Percentiles rank a stretch among this genome's conserved stretches.
These are phyloP conservation scores for Onychostoma macrolepis DNA, from an alignment of 2,113 vertebrate genomes.

Conservation along the genomic window DNA sequence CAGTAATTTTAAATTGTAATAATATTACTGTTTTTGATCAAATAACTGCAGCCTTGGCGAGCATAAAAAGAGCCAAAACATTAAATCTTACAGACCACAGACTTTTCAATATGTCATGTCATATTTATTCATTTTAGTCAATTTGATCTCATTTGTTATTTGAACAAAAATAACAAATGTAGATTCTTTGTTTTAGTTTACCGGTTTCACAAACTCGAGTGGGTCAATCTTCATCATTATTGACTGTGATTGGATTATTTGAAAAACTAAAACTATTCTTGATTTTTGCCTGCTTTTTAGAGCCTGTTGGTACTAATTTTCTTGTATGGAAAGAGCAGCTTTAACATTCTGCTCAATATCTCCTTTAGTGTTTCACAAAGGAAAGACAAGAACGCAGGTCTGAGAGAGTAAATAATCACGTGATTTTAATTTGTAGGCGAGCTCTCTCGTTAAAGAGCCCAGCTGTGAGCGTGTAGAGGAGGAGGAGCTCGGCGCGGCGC, in stretches of 20 bases:
- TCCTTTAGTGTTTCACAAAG: not conserved
- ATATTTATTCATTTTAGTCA: not conserved
- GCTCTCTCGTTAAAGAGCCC: not conserved
- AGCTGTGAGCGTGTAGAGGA: not conserved
- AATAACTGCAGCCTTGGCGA: no score
- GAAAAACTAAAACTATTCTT: not conserved
- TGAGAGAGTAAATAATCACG: not conserved
- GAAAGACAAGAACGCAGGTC: not conserved
- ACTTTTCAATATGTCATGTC: not conserved
- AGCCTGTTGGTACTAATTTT: not conserved
- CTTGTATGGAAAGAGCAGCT: not conserved
- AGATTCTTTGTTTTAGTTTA: not conserved
- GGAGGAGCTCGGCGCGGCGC: not conserved
- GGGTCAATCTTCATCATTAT: not conserved
- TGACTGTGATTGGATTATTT: not conserved
- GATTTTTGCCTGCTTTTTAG: not conserved
- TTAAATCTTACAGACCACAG: no score
- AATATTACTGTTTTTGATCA: no score
- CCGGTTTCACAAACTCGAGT: no score
- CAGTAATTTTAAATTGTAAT: no score
- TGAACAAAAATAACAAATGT: not conserved
- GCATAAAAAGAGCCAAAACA: no score
- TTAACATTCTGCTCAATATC: not conserved
- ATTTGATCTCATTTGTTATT: not conserved
- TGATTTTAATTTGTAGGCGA: not conserved